Evolutionary conservation across 2,113 vertebrate genomes (phyloP).

Genomic region (Colaptes auratus): DNA sequence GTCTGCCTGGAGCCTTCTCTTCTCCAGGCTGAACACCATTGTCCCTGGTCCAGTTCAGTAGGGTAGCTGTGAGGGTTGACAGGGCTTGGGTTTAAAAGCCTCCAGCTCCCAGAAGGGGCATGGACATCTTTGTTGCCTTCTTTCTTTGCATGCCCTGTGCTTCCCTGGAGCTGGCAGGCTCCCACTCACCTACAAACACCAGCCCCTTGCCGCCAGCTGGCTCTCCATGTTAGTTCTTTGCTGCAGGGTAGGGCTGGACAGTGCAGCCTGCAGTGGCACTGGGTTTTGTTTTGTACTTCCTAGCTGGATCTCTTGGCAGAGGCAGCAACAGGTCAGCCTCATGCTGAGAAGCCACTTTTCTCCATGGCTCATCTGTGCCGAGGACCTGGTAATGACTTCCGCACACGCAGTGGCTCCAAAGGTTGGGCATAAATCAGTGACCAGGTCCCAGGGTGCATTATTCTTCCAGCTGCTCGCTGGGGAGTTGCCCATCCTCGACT

Average conservation of each 20-base stretch:
- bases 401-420: background rate
- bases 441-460: background rate
- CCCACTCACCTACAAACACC: background rate
- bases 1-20: no score
- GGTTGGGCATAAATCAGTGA: constrained; percentile 3
- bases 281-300: background rate
- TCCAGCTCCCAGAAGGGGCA: background rate
- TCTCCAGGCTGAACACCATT: no score
- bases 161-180: background rate
- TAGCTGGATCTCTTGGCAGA: background rate
- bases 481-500: background rate
- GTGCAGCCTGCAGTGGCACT: background rate
- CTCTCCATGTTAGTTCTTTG: background rate
- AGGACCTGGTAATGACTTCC: background rate
- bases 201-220: background rate
- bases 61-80: background rate
- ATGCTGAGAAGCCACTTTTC: background rate
- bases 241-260: background rate
- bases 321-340: background rate
- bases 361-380: background rate
- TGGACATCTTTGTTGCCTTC: background rate
- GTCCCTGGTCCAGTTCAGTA: background rate
- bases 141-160: background rate
- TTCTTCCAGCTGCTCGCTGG: background rate
- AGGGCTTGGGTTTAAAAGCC: background rate